Base-by-base conservation (phyloP, 2,113 vertebrate species). In the Sisor rabdophorus region DNA sequence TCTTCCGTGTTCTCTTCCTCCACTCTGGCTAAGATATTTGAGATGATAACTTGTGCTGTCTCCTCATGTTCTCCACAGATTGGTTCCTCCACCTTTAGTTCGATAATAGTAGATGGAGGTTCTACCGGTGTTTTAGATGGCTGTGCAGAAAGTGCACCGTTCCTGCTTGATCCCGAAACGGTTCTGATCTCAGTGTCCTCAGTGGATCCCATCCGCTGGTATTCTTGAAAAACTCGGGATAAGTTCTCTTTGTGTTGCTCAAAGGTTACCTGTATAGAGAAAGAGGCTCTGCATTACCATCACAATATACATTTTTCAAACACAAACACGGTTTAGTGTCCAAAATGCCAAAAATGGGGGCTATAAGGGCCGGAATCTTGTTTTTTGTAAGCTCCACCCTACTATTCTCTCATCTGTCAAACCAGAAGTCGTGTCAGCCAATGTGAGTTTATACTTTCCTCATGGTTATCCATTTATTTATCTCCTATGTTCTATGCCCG, bases 171-270 rank as follows among this genome's bases (percentile, higher is more conserved):
- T 12, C 89, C 93, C 74, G 92, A 93, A 50, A 95, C 60, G 2
- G 92, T 93, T 82, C 89, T 91, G 82, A 94, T 54, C 24, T 84
- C 87, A 81, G 90, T 85, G 73, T 0, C 1, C 24, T 81, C 87
- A 17, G 91, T 87, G n/a, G 82, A 90, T 85, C 78, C 91, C 81
- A 89, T 93, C 4, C 80, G 89, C 83, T 96, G 94, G 87, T 97
- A 96, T 77, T 97, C 94, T 16, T 85, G 90, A 83, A 96, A 97
- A 85, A 94, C 90, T 73, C 55, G 91, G 60, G 95, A 93, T 84
- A 99, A 89, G 79, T 85, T 95, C 73, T 96, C 94, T 82, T 95
- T 98, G 89, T 99, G 96, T 85, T 95, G 92, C 91, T 99, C 97
- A 85, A 95, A 99, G 77, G 96, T 92, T 58, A 99, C 97, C 97